Conservation (phyloP, 2,113 vertebrate species). For the Malurus melanocephalus region DNA sequence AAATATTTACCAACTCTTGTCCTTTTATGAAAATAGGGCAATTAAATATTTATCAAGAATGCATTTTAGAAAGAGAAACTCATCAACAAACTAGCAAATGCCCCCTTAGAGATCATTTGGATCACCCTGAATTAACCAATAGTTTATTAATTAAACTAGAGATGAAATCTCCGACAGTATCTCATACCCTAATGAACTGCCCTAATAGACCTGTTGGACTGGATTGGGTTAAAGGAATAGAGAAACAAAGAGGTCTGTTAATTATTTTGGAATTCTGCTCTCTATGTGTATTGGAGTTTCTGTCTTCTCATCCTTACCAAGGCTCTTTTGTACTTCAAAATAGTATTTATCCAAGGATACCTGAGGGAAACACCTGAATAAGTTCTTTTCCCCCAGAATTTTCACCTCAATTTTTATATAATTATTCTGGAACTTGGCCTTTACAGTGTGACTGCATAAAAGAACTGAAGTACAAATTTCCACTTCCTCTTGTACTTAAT, state of each 20-base stretch:
- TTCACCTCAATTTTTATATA: neutral
- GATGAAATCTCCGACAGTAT: neutral
- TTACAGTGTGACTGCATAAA: neutral
- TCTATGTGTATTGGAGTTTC: neutral
- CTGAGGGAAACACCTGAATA: neutral
- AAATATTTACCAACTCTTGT: neutral
- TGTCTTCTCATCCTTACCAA: neutral
- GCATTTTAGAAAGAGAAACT: neutral
- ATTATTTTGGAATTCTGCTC: neutral
- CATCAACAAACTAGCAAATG: neutral
- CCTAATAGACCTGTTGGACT: neutral
- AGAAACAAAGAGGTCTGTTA: neutral
- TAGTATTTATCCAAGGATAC: neutral
- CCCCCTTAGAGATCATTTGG: neutral
- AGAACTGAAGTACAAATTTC: neutral
- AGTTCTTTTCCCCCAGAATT: neutral
- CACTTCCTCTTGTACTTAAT: neutral
- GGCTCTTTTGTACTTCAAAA: neutral
- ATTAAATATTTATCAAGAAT: neutral
- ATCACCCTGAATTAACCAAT: neutral
- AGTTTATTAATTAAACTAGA: neutral
- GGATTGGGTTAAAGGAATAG: neutral
- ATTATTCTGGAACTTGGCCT: neutral
- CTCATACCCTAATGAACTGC: neutral
- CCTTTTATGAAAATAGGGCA: neutral